A percentile compares a stretch with the other conserved stretches of the same genome.
Evolutionary conservation across 2,797 vertebrate species (phyloP).

Genomic region (Diceros bicornis): DNA sequence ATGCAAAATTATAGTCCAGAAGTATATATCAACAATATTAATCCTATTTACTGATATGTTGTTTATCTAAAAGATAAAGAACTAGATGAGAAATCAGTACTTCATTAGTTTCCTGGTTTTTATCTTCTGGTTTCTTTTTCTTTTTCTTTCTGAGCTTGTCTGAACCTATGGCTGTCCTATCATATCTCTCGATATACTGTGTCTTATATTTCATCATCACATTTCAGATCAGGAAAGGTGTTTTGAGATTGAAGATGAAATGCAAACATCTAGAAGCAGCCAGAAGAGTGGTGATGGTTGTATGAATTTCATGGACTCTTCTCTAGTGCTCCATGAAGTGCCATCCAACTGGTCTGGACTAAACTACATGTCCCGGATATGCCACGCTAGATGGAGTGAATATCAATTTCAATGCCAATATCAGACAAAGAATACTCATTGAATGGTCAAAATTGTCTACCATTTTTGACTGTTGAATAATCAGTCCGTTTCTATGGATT

Average conservation of each 20-base stretch:
- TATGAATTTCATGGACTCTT: neutral
- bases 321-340: neutral
- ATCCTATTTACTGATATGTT: neutral
- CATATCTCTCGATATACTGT: rapidly evolving
- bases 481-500: neutral
- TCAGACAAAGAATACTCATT: neutral
- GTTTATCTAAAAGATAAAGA: neutral
- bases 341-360: neutral
- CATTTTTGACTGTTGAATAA: neutral
- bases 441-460: neutral
- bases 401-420: neutral
- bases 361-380: rapidly evolving
- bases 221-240: neutral
- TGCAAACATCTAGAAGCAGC: neutral
- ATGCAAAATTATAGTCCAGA: neutral
- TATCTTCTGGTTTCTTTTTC: neutral
- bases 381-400: neutral
- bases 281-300: too few relatives aligned
- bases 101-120: neutral
- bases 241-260: neutral
- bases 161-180: neutral
- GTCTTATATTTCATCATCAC: neutral
- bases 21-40: neutral
- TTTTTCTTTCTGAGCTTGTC: neutral
- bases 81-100: neutral